Conservation (phyloP, 1,140 invertebrate genomes). For the Drosophila quadrilineata region DNA sequence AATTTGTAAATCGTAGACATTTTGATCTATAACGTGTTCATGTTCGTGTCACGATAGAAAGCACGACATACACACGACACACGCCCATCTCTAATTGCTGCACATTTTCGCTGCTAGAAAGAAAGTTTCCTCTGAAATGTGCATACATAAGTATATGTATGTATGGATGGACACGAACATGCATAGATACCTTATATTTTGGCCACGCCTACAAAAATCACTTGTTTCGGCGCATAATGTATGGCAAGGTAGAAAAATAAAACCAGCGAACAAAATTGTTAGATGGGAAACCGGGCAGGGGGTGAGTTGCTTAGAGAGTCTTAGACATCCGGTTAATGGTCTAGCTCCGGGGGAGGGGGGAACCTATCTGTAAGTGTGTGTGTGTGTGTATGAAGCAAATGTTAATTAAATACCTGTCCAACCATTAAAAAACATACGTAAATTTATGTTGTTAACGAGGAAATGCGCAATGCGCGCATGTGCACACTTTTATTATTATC, state of each 20-base stretch:
- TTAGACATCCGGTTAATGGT: constrained; percentile 55
- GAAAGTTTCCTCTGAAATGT: constrained; percentile 14
- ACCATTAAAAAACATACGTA: constrained; percentile 77
- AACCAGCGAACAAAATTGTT: background rate
- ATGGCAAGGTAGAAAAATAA: background rate
- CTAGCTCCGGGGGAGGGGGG: no score
- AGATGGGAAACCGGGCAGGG: background rate
- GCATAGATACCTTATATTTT: constrained; percentile 5
- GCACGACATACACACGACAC: background rate
- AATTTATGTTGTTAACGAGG: constrained; percentile 79
- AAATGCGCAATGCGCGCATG: constrained; percentile 67
- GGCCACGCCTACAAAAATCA: constrained; percentile 21
- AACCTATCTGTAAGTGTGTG: no score
- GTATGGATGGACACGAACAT: no score
- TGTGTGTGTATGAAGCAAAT: constrained; percentile 37
- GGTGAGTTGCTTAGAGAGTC: background rate
- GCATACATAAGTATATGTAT: no score
- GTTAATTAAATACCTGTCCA: constrained; percentile 78
- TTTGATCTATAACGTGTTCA: no score
- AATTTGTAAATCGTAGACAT: no score
- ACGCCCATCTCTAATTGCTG: constrained; percentile 2
- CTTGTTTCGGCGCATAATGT: constrained; percentile 9
- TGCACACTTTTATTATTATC: constrained; percentile 78
- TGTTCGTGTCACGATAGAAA: background rate
- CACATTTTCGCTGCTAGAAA: constrained; percentile 10